Conservation (phyloP, 92 coral and sea anemone genomes). For the Umimayanthus kanabou region DNA sequence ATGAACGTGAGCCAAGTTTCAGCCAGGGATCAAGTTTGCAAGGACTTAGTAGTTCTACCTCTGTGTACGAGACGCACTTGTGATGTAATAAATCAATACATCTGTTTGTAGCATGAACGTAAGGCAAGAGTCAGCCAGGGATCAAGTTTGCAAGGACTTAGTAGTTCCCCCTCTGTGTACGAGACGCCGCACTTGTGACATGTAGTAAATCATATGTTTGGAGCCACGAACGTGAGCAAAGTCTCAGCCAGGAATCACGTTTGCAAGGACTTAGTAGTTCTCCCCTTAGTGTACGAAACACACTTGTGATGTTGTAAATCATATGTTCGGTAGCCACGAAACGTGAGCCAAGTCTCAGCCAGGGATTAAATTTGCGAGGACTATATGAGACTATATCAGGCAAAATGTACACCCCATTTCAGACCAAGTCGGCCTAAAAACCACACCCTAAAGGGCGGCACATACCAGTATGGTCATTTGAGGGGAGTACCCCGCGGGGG, state of each 20-base stretch:
- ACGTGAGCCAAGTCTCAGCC: neutral
- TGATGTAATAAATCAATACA: neutral
- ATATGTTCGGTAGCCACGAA: neutral
- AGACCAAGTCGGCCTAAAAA: too few relatives aligned
- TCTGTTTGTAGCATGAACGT: neutral
- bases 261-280: neutral
- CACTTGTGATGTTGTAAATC: neutral
- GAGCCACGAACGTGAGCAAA: neutral
- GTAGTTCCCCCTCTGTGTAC: slow-evolving; percentile 16
- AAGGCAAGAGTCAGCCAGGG: neutral
- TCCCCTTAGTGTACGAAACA: slow-evolving; percentile 23
- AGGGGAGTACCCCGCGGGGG: too few relatives aligned
- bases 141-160: neutral
- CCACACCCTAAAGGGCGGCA: too few relatives aligned
- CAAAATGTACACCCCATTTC: too few relatives aligned
- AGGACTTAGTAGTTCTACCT: neutral
- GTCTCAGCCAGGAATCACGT: neutral
- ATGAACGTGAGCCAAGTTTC: neutral
- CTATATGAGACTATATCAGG: too few relatives aligned
- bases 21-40: neutral
- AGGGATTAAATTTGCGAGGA: neutral
- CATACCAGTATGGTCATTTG: too few relatives aligned
- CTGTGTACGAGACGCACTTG: slow-evolving; percentile 24
- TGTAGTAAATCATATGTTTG: neutral
- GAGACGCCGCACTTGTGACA: neutral